Base-by-base conservation (phyloP, 2,797 vertebrate species). In the Pseudomugil gertrudae region DNA sequence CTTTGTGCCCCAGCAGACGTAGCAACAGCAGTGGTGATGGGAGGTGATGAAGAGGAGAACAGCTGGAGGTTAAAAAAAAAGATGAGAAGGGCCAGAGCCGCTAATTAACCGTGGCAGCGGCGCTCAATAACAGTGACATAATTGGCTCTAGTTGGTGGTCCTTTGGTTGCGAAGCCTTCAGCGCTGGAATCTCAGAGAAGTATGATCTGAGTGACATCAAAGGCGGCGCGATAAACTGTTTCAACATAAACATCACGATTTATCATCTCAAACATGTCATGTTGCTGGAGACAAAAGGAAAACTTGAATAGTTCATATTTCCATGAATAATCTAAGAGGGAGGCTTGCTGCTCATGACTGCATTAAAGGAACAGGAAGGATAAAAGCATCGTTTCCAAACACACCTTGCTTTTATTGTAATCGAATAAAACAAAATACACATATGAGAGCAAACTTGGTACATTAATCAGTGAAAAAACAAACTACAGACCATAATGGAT, bases 61-160 rank as follows among this genome's bases (percentile, higher is more conserved):
- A 84, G 86, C 84, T 78, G 53, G 74, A 81, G 84, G 87, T 77
- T 60, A 85, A 71, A 83, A 78, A 78, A 66, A 63, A 76, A 72
- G 71, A 79, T 10, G 65, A 82, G 77, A 66, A 56, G 63, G 84
- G 80, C 77, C 66, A 77, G 72, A 78, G 77, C 79, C 45, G 84
- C 86, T 91, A 89, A 92, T 91, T 87, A 86, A 85, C 69, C 65
- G 47, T 85, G 82, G 79, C 83, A 78, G 57, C 71, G 35, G 64
- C 9, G 66, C 78, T 89, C 77, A 71, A 65, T 80, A 79, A 80
- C 77, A 73, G 76, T 74, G 82, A 84, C 86, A 90, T 87, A 84
- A 90, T 90, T 89, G 79, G 82, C 66, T 81, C 67, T 72, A 72
- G 85, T 80, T 69, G 82, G 86, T 84, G 84, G 84, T 79, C 78